A percentile compares a stretch with the other conserved stretches of the same genome.
These are phyloP conservation scores for Denticeps clupeoides DNA, from an alignment of 2,797 vertebrate species.

Conservation along the genomic window DNA sequence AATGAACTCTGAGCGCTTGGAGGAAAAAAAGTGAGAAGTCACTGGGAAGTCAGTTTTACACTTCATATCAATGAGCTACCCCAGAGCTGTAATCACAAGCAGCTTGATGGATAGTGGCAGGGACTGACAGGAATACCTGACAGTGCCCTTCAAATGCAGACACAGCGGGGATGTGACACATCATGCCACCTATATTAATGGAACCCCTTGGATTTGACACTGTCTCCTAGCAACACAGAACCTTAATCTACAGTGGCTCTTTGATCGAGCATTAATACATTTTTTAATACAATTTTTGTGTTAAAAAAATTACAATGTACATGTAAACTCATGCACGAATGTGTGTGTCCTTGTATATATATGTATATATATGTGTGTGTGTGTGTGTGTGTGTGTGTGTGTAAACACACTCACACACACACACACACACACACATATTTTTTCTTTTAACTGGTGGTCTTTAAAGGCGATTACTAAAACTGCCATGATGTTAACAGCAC, in stretches of 20 bases:
- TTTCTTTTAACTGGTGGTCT: too few relatives aligned
- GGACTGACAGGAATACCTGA: slow-evolving; percentile 2
- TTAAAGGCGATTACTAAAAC: too few relatives aligned
- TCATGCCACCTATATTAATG: slow-evolving; percentile 22
- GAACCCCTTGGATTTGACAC: slow-evolving; percentile 27
- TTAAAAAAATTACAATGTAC: too few relatives aligned
- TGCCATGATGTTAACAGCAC: too few relatives aligned
- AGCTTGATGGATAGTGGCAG: slow-evolving; percentile 5
- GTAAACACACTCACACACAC: too few relatives aligned
- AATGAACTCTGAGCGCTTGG: slow-evolving; percentile 34
- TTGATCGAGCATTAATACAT: slow-evolving; percentile 44
- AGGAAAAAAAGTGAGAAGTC: slow-evolving; percentile 20
- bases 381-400: too few relatives aligned
- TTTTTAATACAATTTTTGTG: background rate
- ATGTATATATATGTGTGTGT: too few relatives aligned
- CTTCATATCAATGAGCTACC: slow-evolving; percentile 18
- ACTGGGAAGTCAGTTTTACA: background rate
- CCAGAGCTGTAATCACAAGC: slow-evolving; percentile 12
- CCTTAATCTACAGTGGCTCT: slow-evolving; percentile 32
- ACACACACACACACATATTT: too few relatives aligned
- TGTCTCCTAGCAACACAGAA: slow-evolving; percentile 46
- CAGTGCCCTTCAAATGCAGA: slow-evolving; percentile 9
- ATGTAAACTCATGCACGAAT: slow-evolving; percentile 1
- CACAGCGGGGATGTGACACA: slow-evolving; percentile 17
- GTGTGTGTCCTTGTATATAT: too few relatives aligned